phyloP scores from a whole-genome alignment of 2,888 invertebrate species.

The Sphaerophoria rueppellii region DNA sequence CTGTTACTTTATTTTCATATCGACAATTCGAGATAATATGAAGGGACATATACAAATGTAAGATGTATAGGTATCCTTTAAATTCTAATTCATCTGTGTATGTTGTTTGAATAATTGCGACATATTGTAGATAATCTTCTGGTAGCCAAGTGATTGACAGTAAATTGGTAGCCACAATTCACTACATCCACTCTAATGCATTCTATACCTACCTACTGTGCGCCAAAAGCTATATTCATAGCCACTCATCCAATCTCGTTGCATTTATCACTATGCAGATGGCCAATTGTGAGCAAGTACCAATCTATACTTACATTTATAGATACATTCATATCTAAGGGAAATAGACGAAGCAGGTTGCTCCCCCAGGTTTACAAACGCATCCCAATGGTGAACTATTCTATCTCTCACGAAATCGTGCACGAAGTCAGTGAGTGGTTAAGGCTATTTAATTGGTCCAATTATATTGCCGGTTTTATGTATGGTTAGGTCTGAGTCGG shows the following conservation, averaged over 20 bases:
- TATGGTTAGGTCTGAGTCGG: constrained; percentile 28
- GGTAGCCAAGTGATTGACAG: constrained; percentile 68
- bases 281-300: constrained; percentile 25
- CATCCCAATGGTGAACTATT: constrained; percentile 62
- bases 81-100: background rate
- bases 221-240: constrained; percentile 18
- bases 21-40: too few species aligned
- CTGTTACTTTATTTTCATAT: too few species aligned
- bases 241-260: constrained; percentile 35
- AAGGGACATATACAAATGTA: too few species aligned
- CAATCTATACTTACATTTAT: too few species aligned
- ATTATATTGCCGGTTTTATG: constrained; percentile 69
- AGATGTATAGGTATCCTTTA: background rate
- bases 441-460: constrained; percentile 72
- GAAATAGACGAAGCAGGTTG: constrained; percentile 64
- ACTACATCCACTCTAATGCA: constrained; percentile 25
- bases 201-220: background rate
- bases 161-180: constrained; percentile 39
- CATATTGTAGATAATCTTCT: constrained; percentile 63
- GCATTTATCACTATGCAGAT: constrained; percentile 65
- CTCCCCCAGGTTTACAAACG: constrained; percentile 54
- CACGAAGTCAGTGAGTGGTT: constrained; percentile 70
- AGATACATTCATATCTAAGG: constrained; percentile 12
- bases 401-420: constrained; percentile 72
- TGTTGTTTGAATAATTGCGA: constrained; percentile 37